phyloP scores from a whole-genome alignment of 2,113 vertebrate genomes.

The Urocynchramus pylzowi region DNA sequence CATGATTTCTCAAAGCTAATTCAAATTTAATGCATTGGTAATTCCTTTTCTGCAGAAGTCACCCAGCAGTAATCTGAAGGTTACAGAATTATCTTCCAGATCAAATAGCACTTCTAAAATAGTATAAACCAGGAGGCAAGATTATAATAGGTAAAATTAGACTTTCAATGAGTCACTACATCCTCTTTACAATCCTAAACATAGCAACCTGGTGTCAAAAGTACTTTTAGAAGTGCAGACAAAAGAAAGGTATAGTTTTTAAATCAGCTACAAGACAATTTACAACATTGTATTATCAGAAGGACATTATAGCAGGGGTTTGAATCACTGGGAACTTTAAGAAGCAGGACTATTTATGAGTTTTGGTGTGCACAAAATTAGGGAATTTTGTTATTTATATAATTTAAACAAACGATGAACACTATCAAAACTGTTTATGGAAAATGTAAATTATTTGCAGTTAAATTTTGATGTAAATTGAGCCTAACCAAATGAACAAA shows the following conservation, averaged over 20 bases:
- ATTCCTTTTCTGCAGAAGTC: conserved; percentile 71
- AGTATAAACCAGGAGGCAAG: conserved; percentile 60
- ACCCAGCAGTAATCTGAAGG: conserved; percentile 76
- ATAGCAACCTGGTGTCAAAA: conserved; percentile 17
- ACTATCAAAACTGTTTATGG: neutral
- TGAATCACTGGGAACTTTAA: neutral
- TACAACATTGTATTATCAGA: neutral
- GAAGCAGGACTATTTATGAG: neutral
- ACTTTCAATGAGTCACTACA: conserved; percentile 48
- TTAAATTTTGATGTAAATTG: neutral
- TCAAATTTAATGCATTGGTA: conserved; percentile 82
- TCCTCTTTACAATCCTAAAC: conserved; percentile 30
- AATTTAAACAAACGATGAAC: neutral
- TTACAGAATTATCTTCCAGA: conserved; percentile 72
- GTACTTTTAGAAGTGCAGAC: conserved; percentile 27
- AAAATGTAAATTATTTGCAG: neutral
- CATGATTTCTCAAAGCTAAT: conserved; percentile 80
- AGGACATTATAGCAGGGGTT: neutral
- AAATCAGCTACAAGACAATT: conserved; percentile 18
- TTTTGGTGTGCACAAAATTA: neutral
- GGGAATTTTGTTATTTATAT: neutral
- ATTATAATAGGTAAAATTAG: conserved; percentile 60
- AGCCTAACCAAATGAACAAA: neutral
- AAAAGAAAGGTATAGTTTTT: neutral
- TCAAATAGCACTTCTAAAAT: conserved; percentile 71